Evolutionary conservation across 1,140 invertebrate species (phyloP).

Genomic region (Octopus sinensis): DNA sequence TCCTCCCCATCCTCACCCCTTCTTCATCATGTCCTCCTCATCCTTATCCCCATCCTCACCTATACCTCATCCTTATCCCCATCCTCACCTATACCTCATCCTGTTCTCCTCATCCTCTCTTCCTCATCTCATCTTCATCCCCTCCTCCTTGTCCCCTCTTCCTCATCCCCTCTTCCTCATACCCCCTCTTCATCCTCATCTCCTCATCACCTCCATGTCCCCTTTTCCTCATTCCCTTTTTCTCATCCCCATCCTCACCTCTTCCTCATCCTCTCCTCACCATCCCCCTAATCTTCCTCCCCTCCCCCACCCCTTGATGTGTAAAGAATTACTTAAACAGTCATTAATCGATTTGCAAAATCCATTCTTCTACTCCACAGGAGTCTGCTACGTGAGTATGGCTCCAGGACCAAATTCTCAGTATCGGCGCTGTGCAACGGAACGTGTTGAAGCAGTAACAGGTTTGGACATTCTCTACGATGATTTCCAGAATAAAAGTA

Average conservation of each 20-base stretch:
- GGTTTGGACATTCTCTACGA: constrained; percentile 59
- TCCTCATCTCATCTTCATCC: no score
- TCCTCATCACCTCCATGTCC: not conserved
- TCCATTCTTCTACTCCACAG: constrained; percentile 30
- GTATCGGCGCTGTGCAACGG: constrained; percentile 57
- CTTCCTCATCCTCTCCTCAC: not conserved
- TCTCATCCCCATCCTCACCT: not conserved
- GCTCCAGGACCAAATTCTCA: constrained; percentile 47
- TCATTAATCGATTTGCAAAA: no score
- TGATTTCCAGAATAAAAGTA: constrained; percentile 57
- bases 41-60: not conserved
- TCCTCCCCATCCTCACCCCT: no score
- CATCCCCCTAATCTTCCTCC: not conserved
- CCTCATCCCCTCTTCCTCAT: not conserved
- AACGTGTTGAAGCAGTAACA: constrained; percentile 58
- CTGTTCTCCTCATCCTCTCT: no score
- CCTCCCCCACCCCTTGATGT: no score
- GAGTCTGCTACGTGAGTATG: constrained; percentile 55
- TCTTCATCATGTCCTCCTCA: not conserved
- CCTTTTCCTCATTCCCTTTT: not conserved
- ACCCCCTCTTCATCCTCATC: not conserved
- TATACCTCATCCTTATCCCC: not conserved
- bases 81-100: no score
- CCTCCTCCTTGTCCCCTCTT: not conserved
- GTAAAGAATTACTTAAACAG: no score